Base-by-base conservation (phyloP, 2,888 invertebrate genomes). In the Carabus problematicus region DNA sequence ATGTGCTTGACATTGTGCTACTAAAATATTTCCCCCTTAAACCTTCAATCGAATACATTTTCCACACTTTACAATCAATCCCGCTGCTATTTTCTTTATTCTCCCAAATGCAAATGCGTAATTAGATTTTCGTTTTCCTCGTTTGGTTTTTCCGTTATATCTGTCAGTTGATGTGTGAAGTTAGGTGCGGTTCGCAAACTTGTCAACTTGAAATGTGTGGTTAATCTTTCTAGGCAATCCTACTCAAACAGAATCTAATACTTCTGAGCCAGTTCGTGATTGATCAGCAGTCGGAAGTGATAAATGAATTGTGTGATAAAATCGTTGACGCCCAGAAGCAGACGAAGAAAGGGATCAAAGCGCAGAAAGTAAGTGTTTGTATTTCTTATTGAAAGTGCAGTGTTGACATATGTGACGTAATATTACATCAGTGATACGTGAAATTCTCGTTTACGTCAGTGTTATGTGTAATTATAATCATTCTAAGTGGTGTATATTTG, bases 341-440 rank as follows among this genome's bases (percentile, higher is more conserved):
- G 70, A 87, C 89, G 16, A 90, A 91, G 77, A 93, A 92, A 78
- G 94, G 94, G 75, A 93, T 94, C 63, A 95, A 95, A 83, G 93
- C 94, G 70, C 93, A 94, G 82, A 93, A 95, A 86, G 94, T 95
- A 82, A 76, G 79, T 77, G 6, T n/a, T 49, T 56, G 11, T 2
- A 29, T n/a, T 39, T 11, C 1, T 39, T 56, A 29, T 18, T 29
- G 18, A 2, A 56, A 11, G 9, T 52, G 4, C 9, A 52, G 9
- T 52, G 2, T 40, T 29, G n/a, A 8, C 55, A 55, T 16, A n/a
- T 60, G 47, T 12, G 47, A 43, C 18, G 60, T 12, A 60, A 60
- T 60, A 42, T 9, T 43, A 18, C n/a, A 12, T n/a, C n/a, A n/a
- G n/a, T n/a, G n/a, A n/a, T n/a, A n/a, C n/a, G n/a, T n/a, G n/a